Percentiles rank a stretch among this genome's conserved stretches.
Conservation (phyloP, 2,113 vertebrate genomes). For the Eolophus roseicapilla region DNA sequence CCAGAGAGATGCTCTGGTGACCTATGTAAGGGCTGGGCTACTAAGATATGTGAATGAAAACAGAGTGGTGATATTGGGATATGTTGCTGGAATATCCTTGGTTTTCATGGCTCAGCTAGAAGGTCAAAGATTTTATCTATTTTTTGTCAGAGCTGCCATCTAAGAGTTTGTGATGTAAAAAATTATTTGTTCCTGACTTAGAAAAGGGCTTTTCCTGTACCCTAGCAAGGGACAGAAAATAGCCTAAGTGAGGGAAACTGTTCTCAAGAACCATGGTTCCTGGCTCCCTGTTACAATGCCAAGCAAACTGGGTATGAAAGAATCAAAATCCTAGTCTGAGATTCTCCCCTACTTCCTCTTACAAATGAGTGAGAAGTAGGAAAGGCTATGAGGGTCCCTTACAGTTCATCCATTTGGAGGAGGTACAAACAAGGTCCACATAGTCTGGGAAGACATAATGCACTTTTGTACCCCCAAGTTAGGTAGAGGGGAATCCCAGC, state of each 20-base stretch:
- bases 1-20: neutral
- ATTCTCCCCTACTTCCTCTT: neutral
- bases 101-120: neutral
- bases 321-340: neutral
- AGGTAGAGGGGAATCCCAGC: neutral
- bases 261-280: neutral
- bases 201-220: neutral
- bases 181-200: neutral
- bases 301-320: neutral
- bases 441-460: neutral
- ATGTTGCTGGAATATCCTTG: neutral
- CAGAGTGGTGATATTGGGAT: neutral
- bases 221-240: neutral
- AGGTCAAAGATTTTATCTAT: neutral
- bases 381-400: neutral
- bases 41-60: neutral
- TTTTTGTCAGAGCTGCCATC: neutral
- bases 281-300: neutral
- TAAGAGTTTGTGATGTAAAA: neutral
- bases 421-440: neutral
- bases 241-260: neutral
- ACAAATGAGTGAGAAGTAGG: neutral
- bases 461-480: neutral
- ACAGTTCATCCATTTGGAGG: neutral
- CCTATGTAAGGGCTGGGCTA: neutral